Evolutionary conservation across 2,797 vertebrate species (phyloP).

Genomic region (Xenopus petersii): DNA sequence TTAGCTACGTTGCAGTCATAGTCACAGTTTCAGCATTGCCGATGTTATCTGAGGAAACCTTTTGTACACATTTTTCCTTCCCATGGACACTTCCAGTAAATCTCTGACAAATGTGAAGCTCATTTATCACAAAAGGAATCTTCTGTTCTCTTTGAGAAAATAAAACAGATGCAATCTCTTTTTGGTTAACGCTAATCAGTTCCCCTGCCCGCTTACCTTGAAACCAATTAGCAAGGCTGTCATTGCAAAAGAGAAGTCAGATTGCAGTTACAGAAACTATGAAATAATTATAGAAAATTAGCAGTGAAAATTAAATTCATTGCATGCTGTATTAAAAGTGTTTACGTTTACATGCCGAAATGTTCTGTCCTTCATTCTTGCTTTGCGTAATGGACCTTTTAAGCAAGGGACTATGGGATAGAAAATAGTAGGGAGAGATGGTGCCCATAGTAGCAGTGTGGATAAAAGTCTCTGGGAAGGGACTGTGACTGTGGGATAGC

Average conservation of each 20-base stretch:
- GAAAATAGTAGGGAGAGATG: too few species aligned
- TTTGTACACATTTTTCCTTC: neutral
- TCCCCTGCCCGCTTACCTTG: neutral
- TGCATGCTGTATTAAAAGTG: too few species aligned
- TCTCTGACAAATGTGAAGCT: constrained; percentile 9
- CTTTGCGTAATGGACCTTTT: too few species aligned
- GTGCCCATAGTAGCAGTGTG: too few species aligned
- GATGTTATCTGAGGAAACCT: neutral
- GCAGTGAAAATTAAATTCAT: too few species aligned
- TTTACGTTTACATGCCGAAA: too few species aligned
- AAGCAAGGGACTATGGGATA: too few species aligned
- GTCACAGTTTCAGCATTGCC: neutral
- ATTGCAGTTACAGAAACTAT: neutral
- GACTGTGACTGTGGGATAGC: too few species aligned
- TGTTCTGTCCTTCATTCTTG: too few species aligned
- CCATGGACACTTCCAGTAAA: constrained; percentile 20
- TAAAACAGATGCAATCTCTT: constrained; percentile 1
- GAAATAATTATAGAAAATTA: neutral
- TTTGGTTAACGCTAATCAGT: constrained; percentile 10
- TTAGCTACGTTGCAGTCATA: neutral
- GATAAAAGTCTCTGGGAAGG: too few species aligned
- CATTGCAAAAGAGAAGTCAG: neutral
- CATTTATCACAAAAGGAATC: constrained; percentile 23
- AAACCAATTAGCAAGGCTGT: constrained; percentile 19
- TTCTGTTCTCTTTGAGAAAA: neutral